phyloP scores from a whole-genome alignment of 2,113 vertebrate genomes.

The Lagopus leucura region DNA sequence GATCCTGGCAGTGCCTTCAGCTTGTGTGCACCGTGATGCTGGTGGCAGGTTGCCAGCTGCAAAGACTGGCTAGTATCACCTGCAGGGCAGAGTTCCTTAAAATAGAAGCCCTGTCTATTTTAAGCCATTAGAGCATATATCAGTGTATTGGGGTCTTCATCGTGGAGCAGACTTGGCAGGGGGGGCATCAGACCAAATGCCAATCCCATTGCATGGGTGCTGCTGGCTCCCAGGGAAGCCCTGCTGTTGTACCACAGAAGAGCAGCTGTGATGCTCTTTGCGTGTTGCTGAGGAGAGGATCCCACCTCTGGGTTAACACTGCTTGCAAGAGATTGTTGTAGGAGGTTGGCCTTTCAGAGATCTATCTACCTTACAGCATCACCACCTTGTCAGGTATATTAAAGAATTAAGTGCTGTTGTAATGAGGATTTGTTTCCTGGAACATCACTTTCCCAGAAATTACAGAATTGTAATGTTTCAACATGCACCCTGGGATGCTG shows the following conservation, averaged over 20 bases:
- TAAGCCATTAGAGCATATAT: neutral
- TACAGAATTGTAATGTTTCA: neutral
- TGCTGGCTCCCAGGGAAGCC: neutral
- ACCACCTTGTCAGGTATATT: neutral
- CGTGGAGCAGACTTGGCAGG: neutral
- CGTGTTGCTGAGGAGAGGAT: neutral
- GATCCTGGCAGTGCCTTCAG: neutral
- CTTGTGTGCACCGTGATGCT: rapidly evolving
- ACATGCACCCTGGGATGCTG: rapidly evolving
- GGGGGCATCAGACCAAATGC: neutral
- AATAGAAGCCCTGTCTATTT: neutral
- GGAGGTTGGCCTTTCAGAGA: neutral
- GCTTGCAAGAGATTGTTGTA: neutral
- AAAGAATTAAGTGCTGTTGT: neutral
- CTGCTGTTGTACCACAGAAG: rapidly evolving
- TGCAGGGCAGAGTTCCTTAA: rapidly evolving
- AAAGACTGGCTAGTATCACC: neutral
- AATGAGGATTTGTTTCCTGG: neutral
- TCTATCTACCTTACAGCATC: neutral
- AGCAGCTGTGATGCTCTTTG: neutral
- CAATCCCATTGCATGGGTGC: neutral
- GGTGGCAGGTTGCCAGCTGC: neutral
- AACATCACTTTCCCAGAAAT: neutral
- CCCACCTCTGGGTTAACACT: neutral
- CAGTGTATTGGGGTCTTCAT: rapidly evolving